Conservation (phyloP, 2,888 invertebrate species). For the Pollenia amentaria region DNA sequence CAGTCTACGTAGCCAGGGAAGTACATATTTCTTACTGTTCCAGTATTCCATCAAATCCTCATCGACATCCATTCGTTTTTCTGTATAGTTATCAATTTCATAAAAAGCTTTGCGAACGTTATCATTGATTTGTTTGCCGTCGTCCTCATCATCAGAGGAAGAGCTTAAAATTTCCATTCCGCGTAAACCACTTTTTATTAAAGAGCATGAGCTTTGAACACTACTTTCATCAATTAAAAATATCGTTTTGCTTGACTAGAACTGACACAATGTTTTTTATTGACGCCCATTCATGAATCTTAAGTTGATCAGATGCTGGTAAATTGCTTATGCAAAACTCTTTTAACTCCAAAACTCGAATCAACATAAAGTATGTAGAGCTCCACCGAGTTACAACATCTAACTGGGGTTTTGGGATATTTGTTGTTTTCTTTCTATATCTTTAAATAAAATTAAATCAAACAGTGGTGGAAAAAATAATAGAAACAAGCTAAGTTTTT, state of each 20-base stretch:
- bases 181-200: background rate
- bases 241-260: background rate
- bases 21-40: too few species aligned
- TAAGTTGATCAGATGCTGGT: too few species aligned
- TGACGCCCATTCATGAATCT: constrained; percentile 9
- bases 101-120: too few species aligned
- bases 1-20: too few species aligned
- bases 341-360: too few species aligned
- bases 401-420: too few species aligned
- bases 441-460: background rate
- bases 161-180: background rate
- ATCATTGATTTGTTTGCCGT: background rate
- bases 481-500: background rate
- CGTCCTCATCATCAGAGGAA: constrained; percentile 2
- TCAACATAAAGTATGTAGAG: too few species aligned
- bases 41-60: too few species aligned
- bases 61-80: too few species aligned
- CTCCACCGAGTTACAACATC: too few species aligned
- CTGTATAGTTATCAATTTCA: too few species aligned
- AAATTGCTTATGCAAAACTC: too few species aligned
- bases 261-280: constrained; percentile 2
- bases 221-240: background rate
- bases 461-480: background rate
- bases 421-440: background rate
- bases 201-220: constrained; percentile 3